Evolutionary conservation across 2,888 invertebrate species (phyloP).

Genomic region (Epinotia ramella): DNA sequence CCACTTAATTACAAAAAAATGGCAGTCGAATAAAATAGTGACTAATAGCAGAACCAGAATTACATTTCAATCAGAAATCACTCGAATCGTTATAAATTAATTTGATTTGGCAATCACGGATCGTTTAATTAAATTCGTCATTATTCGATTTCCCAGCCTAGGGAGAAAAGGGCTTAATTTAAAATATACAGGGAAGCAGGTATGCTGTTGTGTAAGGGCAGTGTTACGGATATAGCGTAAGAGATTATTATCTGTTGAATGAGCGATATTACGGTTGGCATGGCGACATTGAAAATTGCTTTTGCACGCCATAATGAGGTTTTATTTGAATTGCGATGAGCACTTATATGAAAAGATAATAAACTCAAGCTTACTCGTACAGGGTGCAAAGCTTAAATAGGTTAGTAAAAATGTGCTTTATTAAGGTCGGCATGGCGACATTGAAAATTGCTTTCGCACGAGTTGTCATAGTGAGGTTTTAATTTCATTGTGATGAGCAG

Average conservation of each 20-base stretch:
- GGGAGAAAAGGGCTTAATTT: background rate
- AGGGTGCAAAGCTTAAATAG: background rate
- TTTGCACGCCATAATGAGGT: background rate
- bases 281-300: background rate
- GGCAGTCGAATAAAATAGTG: background rate
- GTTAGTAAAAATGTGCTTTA: background rate
- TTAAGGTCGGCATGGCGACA: conserved; percentile 10
- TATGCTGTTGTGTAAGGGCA: background rate
- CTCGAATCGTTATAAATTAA: conserved; percentile 4
- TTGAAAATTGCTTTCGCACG: background rate
- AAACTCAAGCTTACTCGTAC: too few relatives aligned
- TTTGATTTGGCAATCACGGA: background rate
- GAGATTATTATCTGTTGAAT: background rate
- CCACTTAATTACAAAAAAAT: background rate
- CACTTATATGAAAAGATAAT: conserved; percentile 1
- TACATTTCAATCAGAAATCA: conserved; percentile 3
- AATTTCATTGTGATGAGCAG: background rate
- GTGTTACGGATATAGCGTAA: background rate
- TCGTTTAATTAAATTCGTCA: conserved; percentile 5
- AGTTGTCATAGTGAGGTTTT: background rate
- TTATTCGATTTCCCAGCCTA: background rate
- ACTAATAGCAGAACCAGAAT: background rate
- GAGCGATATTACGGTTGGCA: background rate
- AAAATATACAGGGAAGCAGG: too few relatives aligned
- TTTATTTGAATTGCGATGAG: background rate